Evolutionary conservation across 2,113 vertebrate genomes (phyloP).

Genomic region (Camelus bactrianus): DNA sequence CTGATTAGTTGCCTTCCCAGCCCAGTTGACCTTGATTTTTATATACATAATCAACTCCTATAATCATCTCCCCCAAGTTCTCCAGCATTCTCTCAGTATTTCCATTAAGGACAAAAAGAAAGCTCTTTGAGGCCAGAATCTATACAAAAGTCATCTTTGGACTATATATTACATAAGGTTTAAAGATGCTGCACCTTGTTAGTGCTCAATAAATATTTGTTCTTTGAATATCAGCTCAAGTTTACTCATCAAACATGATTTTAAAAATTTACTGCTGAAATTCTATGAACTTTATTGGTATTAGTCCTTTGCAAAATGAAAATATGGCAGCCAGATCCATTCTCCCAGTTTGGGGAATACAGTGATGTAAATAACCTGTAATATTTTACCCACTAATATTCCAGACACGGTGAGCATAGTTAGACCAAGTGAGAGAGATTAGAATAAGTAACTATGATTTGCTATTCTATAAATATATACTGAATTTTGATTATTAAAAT

Average conservation of each 20-base stretch:
- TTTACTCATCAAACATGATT: slow-evolving; percentile 11
- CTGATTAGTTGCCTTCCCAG: not conserved
- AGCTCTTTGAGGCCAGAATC: slow-evolving; percentile 27
- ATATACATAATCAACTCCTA: not conserved
- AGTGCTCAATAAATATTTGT: not conserved
- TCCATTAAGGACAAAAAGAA: not conserved
- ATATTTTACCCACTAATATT: slow-evolving; percentile 60
- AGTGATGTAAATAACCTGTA: slow-evolving; percentile 60
- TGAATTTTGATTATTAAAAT: slow-evolving; percentile 59
- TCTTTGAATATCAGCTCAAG: not conserved
- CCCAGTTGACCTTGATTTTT: not conserved
- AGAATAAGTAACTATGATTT: slow-evolving; percentile 61
- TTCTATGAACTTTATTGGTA: not conserved
- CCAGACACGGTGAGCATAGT: slow-evolving; percentile 71
- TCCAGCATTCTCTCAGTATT: not conserved
- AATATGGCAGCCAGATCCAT: slow-evolving; percentile 59
- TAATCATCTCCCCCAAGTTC: not conserved
- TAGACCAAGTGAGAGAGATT: slow-evolving; percentile 49
- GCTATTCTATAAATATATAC: slow-evolving; percentile 28
- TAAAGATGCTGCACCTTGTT: not conserved
- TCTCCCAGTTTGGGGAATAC: slow-evolving; percentile 68
- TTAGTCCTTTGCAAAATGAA: slow-evolving; percentile 62
- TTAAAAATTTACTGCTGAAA: slow-evolving; percentile 12
- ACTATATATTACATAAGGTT: not conserved
- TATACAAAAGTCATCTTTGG: slow-evolving; percentile 4